These are phyloP conservation scores for Pomatorhinus ruficollis DNA, from an alignment of 2,113 vertebrate genomes.

Conservation along the genomic window DNA sequence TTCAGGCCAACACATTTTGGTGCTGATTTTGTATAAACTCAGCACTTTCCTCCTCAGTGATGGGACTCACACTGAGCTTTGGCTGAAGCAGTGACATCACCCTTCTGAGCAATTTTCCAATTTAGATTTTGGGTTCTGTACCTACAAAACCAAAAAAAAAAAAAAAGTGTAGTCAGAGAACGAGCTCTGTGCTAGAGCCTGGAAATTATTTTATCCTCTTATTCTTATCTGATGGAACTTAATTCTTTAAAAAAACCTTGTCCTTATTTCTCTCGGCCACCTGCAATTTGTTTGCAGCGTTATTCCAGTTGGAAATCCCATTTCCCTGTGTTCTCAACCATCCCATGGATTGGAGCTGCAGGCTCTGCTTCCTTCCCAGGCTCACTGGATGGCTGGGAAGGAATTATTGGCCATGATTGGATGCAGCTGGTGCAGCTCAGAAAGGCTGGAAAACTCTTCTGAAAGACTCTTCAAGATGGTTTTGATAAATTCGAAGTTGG, in stretches of 20 bases:
- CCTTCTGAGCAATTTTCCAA: not conserved
- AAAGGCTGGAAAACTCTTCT: not conserved
- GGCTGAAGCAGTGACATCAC: not conserved
- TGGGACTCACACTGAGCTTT: not conserved
- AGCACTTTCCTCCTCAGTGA: not conserved
- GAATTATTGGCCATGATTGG: not conserved
- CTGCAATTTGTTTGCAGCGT: not conserved
- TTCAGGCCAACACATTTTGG: not conserved
- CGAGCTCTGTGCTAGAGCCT: not conserved
- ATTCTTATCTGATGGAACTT: not conserved
- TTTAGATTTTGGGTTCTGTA: accelerated
- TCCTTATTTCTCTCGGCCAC: not conserved
- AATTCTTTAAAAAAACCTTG: not conserved
- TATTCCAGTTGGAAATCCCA: not conserved
- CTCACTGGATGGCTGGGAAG: not conserved
- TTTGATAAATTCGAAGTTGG: not conserved
- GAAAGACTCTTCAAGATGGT: not conserved
- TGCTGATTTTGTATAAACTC: not conserved
- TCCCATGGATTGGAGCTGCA: not conserved
- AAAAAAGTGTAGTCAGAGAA: accelerated
- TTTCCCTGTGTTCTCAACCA: not conserved
- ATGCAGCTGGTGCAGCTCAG: not conserved
- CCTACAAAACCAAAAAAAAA: not conserved
- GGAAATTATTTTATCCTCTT: not conserved
- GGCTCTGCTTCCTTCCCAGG: not conserved